These are phyloP conservation scores for Octopus bimaculoides DNA, from an alignment of 1,140 invertebrate species.

Conservation along the genomic window DNA sequence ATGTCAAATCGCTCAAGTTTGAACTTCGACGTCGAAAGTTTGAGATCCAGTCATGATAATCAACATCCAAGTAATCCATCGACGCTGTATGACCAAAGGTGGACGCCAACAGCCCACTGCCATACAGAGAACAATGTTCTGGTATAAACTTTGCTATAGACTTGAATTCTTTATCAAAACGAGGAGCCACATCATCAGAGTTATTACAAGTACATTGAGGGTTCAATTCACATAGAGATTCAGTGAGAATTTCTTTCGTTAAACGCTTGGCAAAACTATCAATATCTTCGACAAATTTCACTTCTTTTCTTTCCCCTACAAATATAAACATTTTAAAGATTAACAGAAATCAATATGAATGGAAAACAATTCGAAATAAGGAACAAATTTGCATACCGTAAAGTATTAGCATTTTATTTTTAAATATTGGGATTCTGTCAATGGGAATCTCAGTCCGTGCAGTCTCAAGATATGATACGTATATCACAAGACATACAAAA, in stretches of 20 bases:
- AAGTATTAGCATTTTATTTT: too few species aligned
- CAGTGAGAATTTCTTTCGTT: neutral
- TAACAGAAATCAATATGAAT: neutral
- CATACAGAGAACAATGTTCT: neutral
- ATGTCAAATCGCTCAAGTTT: conserved; percentile 45
- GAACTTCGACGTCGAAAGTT: conserved; percentile 46
- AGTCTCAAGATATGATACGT: too few species aligned
- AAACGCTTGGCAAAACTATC: conserved; percentile 11
- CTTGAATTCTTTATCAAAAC: neutral
- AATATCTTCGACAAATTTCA: conserved; percentile 13
- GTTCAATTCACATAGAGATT: neutral
- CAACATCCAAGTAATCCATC: conserved; percentile 40
- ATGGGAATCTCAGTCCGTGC: too few species aligned
- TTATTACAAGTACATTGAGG: neutral
- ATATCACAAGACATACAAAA: too few species aligned
- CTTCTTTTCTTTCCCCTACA: conserved; percentile 6
- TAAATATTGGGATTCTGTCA: too few species aligned
- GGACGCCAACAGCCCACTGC: neutral
- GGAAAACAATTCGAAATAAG: too few species aligned
- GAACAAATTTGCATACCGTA: too few species aligned
- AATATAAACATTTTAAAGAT: neutral
- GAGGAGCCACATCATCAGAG: neutral
- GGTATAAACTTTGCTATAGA: neutral
- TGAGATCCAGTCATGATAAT: conserved; percentile 41
- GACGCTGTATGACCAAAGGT: neutral